Evolutionary conservation across 2,888 invertebrate species (phyloP).

Genomic region (Drosophila mercatorum): DNA sequence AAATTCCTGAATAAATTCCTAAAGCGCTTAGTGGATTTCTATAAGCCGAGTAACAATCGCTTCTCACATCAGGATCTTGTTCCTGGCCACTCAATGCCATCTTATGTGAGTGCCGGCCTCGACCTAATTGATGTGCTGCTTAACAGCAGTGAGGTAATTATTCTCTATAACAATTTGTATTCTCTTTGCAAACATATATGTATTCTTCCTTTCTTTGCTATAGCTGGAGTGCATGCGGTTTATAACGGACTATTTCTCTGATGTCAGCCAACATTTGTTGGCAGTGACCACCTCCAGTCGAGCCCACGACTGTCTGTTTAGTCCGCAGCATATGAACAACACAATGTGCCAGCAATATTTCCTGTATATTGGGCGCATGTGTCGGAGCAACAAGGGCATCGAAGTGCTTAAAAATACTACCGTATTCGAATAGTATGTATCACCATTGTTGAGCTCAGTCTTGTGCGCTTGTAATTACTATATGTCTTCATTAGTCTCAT

Average conservation of each 20-base stretch:
- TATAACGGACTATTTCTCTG: constrained; percentile 91
- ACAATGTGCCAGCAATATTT: constrained; percentile 98
- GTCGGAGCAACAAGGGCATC: constrained; percentile 89
- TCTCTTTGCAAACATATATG: neutral
- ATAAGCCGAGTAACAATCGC: constrained; percentile 93
- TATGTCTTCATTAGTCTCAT: constrained; percentile 87
- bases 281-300: constrained; percentile 90
- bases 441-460: neutral
- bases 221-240: constrained; percentile 89
- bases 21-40: constrained; percentile 92
- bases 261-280: constrained; percentile 90
- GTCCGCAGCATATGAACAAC: constrained; percentile 93
- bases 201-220: neutral
- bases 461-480: neutral
- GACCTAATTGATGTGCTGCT: constrained; percentile 84
- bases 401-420: constrained; percentile 90
- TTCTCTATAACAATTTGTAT: neutral
- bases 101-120: constrained; percentile 83
- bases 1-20: constrained; percentile 86
- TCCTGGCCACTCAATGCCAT: constrained; percentile 80
- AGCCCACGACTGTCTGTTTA: constrained; percentile 94
- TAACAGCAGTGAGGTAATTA: constrained; percentile 76
- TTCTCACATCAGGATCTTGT: constrained; percentile 93
- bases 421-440: constrained; percentile 90
- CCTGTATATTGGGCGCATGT: constrained; percentile 94